phyloP scores from a whole-genome alignment of 2,797 vertebrate genomes.

The Rhinoraja longicauda region DNA sequence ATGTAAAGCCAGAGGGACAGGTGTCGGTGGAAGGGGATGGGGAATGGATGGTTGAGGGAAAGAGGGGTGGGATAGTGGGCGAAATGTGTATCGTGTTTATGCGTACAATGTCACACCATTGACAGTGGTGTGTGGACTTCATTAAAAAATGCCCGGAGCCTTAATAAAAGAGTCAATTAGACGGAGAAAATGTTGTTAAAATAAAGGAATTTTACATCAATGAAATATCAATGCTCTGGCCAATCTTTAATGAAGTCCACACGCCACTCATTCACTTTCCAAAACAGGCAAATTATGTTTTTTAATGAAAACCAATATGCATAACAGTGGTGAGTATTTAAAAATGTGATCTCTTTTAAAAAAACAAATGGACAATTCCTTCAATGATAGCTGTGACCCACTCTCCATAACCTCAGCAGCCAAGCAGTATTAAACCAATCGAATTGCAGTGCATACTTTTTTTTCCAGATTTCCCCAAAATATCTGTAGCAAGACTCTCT shows the following conservation, averaged over 20 bases:
- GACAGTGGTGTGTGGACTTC: too few relatives aligned
- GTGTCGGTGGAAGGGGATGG: too few relatives aligned
- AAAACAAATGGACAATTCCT: too few relatives aligned
- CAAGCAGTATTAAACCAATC: neutral
- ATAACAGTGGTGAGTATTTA: neutral
- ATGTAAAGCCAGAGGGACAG: too few relatives aligned
- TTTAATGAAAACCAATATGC: neutral
- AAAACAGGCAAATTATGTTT: neutral
- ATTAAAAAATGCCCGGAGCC: too few relatives aligned
- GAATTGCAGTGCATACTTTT: neutral
- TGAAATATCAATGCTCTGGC: neutral
- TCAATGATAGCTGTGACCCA: neutral
- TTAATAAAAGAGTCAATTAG: neutral
- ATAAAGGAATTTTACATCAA: neutral
- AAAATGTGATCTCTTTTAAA: too few relatives aligned
- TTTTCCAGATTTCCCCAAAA: neutral
- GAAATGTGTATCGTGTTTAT: too few relatives aligned
- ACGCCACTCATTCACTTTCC: neutral
- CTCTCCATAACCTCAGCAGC: neutral
- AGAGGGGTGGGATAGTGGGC: too few relatives aligned
- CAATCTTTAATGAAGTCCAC: neutral
- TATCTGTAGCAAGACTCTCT: neutral
- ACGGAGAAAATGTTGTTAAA: neutral
- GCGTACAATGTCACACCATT: too few relatives aligned
- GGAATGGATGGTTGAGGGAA: too few relatives aligned